Percentiles rank a stretch among this genome's conserved stretches.
Evolutionary conservation across 2,113 vertebrate genomes (phyloP).

Genomic region (mouse (Mus musculus)): DNA sequence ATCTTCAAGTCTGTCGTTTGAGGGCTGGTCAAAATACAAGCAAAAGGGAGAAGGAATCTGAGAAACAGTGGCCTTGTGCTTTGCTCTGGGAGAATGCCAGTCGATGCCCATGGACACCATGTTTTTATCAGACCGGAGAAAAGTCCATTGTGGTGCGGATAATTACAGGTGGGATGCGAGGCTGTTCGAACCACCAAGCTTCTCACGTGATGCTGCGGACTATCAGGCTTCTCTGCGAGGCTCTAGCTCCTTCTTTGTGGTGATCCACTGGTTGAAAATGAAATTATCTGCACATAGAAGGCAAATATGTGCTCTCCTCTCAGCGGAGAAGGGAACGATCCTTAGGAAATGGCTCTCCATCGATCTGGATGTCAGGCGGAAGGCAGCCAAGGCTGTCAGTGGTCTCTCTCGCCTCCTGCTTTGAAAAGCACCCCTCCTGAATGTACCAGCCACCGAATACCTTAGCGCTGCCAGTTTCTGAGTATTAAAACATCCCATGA

Average conservation of each 20-base stretch:
- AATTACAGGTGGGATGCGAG: neutral
- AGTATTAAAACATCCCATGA: neutral
- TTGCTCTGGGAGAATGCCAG: neutral
- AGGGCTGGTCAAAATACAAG: neutral
- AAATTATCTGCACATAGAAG: neutral
- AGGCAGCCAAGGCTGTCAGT: neutral
- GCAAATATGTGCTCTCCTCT: neutral
- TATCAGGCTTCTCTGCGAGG: neutral
- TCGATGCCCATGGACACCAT: accelerated
- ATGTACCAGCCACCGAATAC: accelerated
- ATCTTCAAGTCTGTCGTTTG: neutral
- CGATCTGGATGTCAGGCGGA: neutral
- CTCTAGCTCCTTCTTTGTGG: neutral
- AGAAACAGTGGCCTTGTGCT: neutral
- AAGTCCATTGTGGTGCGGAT: neutral
- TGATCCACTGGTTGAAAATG: neutral
- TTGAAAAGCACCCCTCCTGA: neutral
- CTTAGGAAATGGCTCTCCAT: neutral
- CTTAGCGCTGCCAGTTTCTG: neutral
- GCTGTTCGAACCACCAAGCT: accelerated
- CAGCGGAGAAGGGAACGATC: neutral
- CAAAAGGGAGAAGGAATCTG: neutral
- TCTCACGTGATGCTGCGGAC: neutral
- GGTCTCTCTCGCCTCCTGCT: neutral
- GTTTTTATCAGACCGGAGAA: neutral